These are phyloP conservation scores for Melanotaenia trifasciata DNA, from an alignment of 2,797 vertebrate species.

Conservation along the genomic window DNA sequence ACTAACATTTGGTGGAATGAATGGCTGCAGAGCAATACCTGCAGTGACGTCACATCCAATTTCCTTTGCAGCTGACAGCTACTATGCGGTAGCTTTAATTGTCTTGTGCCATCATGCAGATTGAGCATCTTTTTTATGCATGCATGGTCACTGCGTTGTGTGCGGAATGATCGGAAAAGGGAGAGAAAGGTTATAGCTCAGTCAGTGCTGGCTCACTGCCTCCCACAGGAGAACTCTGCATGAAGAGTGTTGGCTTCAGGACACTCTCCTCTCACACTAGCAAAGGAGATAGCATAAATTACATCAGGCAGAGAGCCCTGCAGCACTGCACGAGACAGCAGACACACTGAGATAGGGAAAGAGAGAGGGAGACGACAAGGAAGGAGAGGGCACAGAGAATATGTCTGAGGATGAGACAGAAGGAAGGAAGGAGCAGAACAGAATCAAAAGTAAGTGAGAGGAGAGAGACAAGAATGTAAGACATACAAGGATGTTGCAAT, in stretches of 20 bases:
- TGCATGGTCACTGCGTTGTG: constrained; percentile 33
- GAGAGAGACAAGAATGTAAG: constrained; percentile 17
- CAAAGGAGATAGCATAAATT: constrained; percentile 77
- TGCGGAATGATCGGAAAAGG: constrained; percentile 16
- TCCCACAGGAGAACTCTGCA: constrained; percentile 75
- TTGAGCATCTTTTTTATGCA: constrained; percentile 29
- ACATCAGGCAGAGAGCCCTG: constrained; percentile 72
- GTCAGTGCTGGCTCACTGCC: constrained; percentile 55
- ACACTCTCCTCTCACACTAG: constrained; percentile 61
- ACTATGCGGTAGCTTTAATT: constrained; percentile 34
- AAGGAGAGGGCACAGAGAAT: constrained; percentile 30
- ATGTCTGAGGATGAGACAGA: constrained; percentile 46
- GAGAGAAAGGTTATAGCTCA: constrained; percentile 35
- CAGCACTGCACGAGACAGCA: constrained; percentile 57
- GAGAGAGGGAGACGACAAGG: constrained; percentile 24
- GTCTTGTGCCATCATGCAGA: constrained; percentile 12
- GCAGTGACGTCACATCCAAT: constrained; percentile 20
- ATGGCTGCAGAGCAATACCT: constrained; percentile 13
- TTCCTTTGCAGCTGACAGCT: constrained; percentile 29
- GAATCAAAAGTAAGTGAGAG: constrained; percentile 29
- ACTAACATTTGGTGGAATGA: constrained; percentile 21
- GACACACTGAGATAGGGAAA: constrained; percentile 45
- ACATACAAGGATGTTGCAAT: constrained; percentile 28
- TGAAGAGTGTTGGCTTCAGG: constrained; percentile 68
- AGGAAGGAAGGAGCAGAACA: constrained; percentile 20